Evolutionary conservation across 35 echinoderm and acorn worm species (phyloP).

Genomic region (Eucidaris tribuloides): DNA sequence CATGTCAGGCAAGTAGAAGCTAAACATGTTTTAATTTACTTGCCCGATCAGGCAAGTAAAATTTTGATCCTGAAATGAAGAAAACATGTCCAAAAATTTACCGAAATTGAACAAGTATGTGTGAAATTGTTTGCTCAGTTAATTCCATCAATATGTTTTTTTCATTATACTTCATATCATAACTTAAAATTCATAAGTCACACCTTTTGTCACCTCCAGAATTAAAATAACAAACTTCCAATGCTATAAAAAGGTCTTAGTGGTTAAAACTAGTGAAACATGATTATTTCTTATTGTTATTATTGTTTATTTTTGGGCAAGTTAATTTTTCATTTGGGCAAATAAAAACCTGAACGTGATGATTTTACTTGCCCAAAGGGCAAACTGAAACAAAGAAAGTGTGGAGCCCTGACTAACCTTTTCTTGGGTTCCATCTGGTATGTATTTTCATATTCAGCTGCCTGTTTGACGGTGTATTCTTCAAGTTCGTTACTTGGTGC

Average conservation of each 20-base stretch:
- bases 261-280: background rate
- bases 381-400: background rate
- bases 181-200: background rate
- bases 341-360: too few species aligned
- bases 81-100: too few species aligned
- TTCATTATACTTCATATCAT: background rate
- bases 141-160: too few species aligned
- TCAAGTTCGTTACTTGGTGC: conserved; percentile 41
- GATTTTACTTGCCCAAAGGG: too few species aligned
- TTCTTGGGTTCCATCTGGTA: conserved; percentile 58
- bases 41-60: too few species aligned
- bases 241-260: background rate
- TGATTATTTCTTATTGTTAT: background rate
- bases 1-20: too few species aligned
- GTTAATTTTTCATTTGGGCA: too few species aligned
- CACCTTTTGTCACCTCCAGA: too few species aligned
- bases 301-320: background rate
- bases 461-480: conserved; percentile 14
- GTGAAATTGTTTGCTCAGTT: too few species aligned
- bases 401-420: background rate
- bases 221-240: background rate
- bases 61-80: too few species aligned
- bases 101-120: too few species aligned
- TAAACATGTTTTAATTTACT: too few species aligned
- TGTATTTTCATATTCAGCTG: conserved; percentile 45